Percentiles rank a stretch among this genome's conserved stretches.
Conservation (phyloP, 1,140 invertebrate species). For the Ostrea edulis region DNA sequence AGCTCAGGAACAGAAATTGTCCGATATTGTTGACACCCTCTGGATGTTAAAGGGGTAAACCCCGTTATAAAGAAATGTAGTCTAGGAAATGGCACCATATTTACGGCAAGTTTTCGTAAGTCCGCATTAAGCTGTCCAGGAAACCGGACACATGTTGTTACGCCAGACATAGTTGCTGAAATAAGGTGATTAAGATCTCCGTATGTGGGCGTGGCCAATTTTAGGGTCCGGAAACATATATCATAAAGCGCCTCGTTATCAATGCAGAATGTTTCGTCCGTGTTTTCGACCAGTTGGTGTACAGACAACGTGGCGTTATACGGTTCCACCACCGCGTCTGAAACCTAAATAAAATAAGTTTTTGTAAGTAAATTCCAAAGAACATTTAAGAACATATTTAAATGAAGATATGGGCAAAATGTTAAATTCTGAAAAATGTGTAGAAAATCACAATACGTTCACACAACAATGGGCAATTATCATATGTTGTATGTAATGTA, state of each 20-base stretch:
- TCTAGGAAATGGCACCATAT: constrained; percentile 86
- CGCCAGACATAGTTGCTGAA: constrained; percentile 85
- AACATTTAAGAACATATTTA: too few relatives aligned
- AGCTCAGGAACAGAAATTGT: constrained; percentile 86
- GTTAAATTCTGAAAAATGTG: not conserved
- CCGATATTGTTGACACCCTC: constrained; percentile 81
- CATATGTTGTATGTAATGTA: not conserved
- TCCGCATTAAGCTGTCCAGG: constrained; percentile 92
- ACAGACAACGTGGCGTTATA: constrained; percentile 86
- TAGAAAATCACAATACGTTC: not conserved
- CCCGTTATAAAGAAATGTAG: constrained; percentile 92
- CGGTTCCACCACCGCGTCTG: constrained; percentile 83
- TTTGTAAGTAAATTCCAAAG: not conserved
- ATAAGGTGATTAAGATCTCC: constrained; percentile 83
- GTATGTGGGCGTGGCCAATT: constrained; percentile 84
- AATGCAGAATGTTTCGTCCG: constrained; percentile 89
- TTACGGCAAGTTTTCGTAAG: constrained; percentile 90
- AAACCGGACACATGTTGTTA: constrained; percentile 86
- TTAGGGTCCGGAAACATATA: constrained; percentile 90
- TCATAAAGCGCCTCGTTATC: constrained; percentile 87
- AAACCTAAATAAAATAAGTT: constrained; percentile 67
- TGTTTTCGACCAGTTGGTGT: constrained; percentile 87
- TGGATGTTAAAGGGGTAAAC: constrained; percentile 85
- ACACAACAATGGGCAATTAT: not conserved
- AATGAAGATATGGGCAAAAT: not conserved